These are phyloP conservation scores for Tupiocoris notatus DNA, from an alignment of 2,888 invertebrate species.

Conservation along the genomic window DNA sequence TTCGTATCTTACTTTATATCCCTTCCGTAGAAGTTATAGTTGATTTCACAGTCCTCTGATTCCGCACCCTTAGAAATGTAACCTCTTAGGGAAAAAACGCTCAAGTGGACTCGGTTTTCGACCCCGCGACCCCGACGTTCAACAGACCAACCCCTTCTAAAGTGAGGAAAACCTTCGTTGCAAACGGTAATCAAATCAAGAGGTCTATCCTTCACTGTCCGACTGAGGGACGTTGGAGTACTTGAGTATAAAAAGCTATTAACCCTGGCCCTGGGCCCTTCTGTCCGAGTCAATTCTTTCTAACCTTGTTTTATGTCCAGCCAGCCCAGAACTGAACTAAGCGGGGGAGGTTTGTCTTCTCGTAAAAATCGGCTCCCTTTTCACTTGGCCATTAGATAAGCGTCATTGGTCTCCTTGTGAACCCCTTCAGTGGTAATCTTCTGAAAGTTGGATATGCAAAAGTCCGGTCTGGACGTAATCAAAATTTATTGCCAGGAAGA, in stretches of 20 bases:
- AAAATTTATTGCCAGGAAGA: background rate
- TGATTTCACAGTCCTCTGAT: constrained; percentile 34
- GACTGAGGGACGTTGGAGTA: background rate
- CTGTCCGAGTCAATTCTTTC: constrained; percentile 43
- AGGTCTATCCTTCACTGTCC: constrained; percentile 40
- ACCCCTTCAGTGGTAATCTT: background rate
- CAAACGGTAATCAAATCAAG: constrained; percentile 42
- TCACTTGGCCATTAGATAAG: constrained; percentile 42
- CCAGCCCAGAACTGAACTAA: background rate
- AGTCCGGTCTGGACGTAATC: constrained; percentile 6
- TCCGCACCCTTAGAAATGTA: constrained; percentile 1
- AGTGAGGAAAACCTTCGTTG: constrained; percentile 24
- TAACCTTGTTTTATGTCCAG: constrained; percentile 42
- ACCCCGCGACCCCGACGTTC: background rate
- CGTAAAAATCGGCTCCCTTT: constrained; percentile 40
- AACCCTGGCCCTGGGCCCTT: constrained; percentile 38
- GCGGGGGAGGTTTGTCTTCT: constrained; percentile 19
- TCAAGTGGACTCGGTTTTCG: constrained; percentile 16
- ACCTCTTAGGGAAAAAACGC: constrained; percentile 10
- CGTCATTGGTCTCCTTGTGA: constrained; percentile 34
- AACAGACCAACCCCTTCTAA: background rate
- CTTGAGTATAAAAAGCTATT: constrained; percentile 43
- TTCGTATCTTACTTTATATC: background rate
- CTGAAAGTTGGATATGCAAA: constrained; percentile 6
- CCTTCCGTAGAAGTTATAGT: background rate